Conservation (phyloP, 2,113 vertebrate species). For the Stigmatopora argus region DNA sequence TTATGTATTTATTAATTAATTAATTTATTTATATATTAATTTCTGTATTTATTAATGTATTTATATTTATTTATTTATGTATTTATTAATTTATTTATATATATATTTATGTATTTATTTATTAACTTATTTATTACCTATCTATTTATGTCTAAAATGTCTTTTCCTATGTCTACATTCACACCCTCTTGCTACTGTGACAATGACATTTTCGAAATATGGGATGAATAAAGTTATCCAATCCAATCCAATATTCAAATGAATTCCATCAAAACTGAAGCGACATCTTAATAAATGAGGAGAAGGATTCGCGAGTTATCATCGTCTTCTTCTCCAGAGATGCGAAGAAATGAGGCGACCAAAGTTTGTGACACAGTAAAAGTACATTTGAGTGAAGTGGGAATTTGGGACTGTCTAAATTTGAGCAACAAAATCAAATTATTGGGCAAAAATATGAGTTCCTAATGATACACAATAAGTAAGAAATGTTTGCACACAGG, state of each 20-base stretch:
- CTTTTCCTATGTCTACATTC: too few species aligned
- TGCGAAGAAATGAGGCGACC: slow-evolving; percentile 1
- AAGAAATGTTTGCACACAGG: slow-evolving; percentile 1
- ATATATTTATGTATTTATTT: too few species aligned
- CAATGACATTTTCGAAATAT: too few species aligned
- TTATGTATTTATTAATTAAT: too few species aligned
- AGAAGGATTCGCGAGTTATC: slow-evolving; percentile 38
- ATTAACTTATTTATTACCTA: too few species aligned
- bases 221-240: too few species aligned
- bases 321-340: slow-evolving; percentile 18
- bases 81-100: too few species aligned
- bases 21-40: too few species aligned
- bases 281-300: slow-evolving; percentile 48
- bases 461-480: neutral
- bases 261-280: slow-evolving; percentile 64
- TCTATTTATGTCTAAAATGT: too few species aligned
- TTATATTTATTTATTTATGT: too few species aligned
- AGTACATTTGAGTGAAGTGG: slow-evolving; percentile 14
- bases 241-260: slow-evolving; percentile 50
- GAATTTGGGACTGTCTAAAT: slow-evolving; percentile 4
- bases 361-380: slow-evolving; percentile 7
- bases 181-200: too few species aligned
- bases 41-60: too few species aligned
- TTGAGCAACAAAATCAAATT: slow-evolving; percentile 6
- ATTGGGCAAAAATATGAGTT: slow-evolving; percentile 16